Percentiles rank a stretch among this genome's conserved stretches.
phyloP scores from a whole-genome alignment of 2,797 vertebrate genomes.

The Florisuga fusca region DNA sequence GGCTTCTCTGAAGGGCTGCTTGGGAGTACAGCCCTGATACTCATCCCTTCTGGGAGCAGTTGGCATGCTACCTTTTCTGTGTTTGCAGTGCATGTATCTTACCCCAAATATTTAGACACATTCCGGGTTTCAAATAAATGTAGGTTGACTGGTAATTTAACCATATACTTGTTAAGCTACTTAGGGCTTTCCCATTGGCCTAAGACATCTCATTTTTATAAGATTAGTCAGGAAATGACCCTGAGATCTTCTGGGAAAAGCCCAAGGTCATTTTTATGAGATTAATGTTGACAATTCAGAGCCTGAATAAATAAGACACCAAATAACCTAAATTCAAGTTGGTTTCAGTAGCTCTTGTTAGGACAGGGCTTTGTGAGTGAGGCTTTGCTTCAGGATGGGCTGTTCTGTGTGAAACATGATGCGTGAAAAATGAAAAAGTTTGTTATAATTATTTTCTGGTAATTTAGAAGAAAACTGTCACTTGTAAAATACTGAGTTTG shows the following conservation, averaged over 20 bases:
- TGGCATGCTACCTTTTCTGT: not conserved
- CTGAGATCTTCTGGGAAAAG: not conserved
- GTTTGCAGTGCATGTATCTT: not conserved
- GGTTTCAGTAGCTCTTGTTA: not conserved
- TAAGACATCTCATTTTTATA: not conserved
- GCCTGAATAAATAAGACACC: not conserved
- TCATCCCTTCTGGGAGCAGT: not conserved
- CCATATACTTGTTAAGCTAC: not conserved
- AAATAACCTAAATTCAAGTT: not conserved
- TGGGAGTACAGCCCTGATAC: not conserved
- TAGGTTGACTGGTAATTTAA: not conserved
- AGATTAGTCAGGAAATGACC: not conserved
- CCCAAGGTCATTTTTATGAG: not conserved
- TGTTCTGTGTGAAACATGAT: rapidly evolving
- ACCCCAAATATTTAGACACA: not conserved
- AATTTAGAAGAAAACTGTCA: not conserved
- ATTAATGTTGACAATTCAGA: constrained; percentile 19
- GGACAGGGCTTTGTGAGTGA: not conserved
- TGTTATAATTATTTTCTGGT: not conserved
- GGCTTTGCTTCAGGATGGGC: not conserved
- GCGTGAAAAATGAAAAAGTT: not conserved
- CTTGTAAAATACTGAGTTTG: not conserved
- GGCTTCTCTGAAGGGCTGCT: not conserved
- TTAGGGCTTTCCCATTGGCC: not conserved
- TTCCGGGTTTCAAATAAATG: not conserved